phyloP scores from a whole-genome alignment of 2,888 invertebrate genomes.

The Drosophila pseudotakahashii region DNA sequence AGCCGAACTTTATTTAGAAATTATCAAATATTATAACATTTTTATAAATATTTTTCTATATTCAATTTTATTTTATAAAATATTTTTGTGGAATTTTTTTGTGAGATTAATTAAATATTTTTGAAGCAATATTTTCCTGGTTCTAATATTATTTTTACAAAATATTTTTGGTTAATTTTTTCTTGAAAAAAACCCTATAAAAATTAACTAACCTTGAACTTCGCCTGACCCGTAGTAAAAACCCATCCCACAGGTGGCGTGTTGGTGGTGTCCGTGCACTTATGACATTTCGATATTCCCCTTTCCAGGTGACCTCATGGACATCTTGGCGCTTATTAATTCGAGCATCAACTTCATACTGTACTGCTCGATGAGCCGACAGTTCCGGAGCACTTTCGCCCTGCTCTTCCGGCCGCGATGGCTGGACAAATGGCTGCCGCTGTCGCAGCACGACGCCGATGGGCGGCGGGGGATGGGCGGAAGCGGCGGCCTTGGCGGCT shows the following conservation, averaged over 20 bases:
- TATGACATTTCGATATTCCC: constrained; percentile 42
- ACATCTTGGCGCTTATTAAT: constrained; percentile 95
- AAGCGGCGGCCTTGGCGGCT: constrained; percentile 57
- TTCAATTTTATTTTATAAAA: too few species aligned
- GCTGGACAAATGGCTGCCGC: constrained; percentile 84
- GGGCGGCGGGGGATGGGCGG: constrained; percentile 53
- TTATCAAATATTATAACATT: too few species aligned
- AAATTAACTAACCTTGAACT: constrained; percentile 3
- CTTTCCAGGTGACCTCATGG: constrained; percentile 91
- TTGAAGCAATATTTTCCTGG: too few species aligned
- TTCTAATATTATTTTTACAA: too few species aligned
- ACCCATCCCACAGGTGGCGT: constrained; percentile 4
- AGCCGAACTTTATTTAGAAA: too few species aligned
- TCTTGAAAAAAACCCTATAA: neutral
- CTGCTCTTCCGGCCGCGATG: constrained; percentile 89
- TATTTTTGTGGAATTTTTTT: too few species aligned
- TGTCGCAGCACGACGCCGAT: constrained; percentile 81
- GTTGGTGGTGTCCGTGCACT: constrained; percentile 18
- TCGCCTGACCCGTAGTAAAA: neutral
- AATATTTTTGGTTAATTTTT: too few species aligned
- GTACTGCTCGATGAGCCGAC: constrained; percentile 97
- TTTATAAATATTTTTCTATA: too few species aligned
- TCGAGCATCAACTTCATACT: constrained; percentile 97
- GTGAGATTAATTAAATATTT: too few species aligned
- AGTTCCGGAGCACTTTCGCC: constrained; percentile 93